Conservation (phyloP, 2,113 vertebrate species). For the Paraplagusia blochii region DNA sequence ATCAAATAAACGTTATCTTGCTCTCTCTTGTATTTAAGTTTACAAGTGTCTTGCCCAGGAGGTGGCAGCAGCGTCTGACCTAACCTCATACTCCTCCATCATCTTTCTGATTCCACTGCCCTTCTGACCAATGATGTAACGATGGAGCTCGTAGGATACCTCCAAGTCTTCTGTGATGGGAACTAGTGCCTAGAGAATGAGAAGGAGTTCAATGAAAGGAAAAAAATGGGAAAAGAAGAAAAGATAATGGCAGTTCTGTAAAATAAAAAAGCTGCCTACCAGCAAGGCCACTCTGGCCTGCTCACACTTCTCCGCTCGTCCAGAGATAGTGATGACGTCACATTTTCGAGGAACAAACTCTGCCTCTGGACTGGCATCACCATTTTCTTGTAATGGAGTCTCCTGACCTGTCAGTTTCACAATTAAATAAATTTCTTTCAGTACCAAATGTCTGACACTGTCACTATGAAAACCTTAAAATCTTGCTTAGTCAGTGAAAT, state of each 20-base stretch:
- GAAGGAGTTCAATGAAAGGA: background rate
- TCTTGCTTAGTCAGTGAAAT: too few relatives aligned
- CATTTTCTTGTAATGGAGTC: slow-evolving; percentile 71
- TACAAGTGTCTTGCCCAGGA: background rate
- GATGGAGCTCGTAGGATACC: slow-evolving; percentile 80
- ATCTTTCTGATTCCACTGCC: slow-evolving; percentile 83
- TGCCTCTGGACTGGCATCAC: slow-evolving; percentile 64
- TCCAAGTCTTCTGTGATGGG: slow-evolving; percentile 79
- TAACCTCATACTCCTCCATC: slow-evolving; percentile 85
- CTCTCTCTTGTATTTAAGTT: background rate
- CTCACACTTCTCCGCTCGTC: slow-evolving; percentile 78
- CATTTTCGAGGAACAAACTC: slow-evolving; percentile 75
- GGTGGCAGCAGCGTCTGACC: background rate
- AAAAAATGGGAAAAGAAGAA: background rate
- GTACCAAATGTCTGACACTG: too few relatives aligned
- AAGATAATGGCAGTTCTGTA: background rate
- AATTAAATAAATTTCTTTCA: background rate
- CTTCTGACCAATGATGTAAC: slow-evolving; percentile 84
- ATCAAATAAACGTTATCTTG: background rate
- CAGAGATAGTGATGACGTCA: slow-evolving; percentile 77
- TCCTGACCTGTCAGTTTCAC: slow-evolving; percentile 68
- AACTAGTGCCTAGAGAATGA: slow-evolving; percentile 72
- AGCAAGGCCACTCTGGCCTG: slow-evolving; percentile 74
- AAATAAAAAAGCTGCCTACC: slow-evolving; percentile 45
- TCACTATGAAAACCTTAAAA: too few relatives aligned